Conservation (phyloP, 2,797 vertebrate genomes). For the Macropus fuliginosus region DNA sequence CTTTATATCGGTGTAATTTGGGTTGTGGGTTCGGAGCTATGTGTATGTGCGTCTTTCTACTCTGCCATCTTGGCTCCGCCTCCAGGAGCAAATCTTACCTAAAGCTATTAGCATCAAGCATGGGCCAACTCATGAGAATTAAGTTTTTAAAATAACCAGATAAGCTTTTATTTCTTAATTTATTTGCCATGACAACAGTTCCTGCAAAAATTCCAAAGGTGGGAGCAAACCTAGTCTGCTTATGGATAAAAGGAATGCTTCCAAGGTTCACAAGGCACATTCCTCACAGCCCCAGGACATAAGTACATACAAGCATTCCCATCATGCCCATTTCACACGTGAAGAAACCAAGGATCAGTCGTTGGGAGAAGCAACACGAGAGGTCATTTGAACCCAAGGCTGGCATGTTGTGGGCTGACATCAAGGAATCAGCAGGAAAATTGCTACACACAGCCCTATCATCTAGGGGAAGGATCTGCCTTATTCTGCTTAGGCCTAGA, state of each 20-base stretch:
- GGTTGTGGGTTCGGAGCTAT: no score
- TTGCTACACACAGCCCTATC: background rate
- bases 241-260: background rate
- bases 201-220: background rate
- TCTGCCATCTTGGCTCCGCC: no score
- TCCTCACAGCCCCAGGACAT: background rate
- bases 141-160: background rate
- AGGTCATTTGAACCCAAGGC: background rate
- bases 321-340: background rate
- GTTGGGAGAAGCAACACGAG: background rate
- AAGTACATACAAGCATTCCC: background rate
- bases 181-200: background rate
- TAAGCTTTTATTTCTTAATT: background rate
- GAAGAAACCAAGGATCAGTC: slow-evolving; percentile 21
- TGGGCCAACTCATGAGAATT: background rate
- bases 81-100: no score
- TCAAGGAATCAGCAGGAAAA: background rate
- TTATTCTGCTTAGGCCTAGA: no score
- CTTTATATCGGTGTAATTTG: no score
- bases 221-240: background rate
- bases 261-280: background rate
- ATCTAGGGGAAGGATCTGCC: background rate
- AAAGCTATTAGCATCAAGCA: background rate
- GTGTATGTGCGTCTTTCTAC: no score
- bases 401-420: background rate